A percentile compares a stretch with the other conserved stretches of the same genome.
Evolutionary conservation across 2,113 vertebrate species (phyloP).

Genomic region (Tautogolabrus adspersus): DNA sequence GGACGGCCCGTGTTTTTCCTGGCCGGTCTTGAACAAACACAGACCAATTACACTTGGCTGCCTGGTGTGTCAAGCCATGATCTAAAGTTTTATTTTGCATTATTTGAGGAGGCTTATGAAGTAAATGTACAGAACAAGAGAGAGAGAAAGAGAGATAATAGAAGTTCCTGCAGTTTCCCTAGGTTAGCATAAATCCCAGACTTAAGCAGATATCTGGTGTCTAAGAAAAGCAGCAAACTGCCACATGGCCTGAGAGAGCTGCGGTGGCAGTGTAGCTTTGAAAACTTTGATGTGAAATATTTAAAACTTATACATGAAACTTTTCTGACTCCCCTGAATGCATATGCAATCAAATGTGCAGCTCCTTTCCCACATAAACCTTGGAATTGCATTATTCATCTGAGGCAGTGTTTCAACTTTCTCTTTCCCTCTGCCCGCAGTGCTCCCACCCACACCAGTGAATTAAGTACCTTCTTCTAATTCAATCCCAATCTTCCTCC

Average conservation of each 20-base stretch:
- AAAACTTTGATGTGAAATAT: constrained; percentile 73
- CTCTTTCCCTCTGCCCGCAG: constrained; percentile 54
- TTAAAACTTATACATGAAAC: constrained; percentile 66
- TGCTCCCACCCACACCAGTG: constrained; percentile 63
- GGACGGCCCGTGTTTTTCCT: constrained; percentile 74
- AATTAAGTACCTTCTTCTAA: constrained; percentile 62
- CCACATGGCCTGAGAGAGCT: constrained; percentile 44
- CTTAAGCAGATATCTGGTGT: constrained; percentile 56
- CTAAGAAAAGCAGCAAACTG: constrained; percentile 45
- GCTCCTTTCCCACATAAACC: constrained; percentile 64
- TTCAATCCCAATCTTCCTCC: constrained; percentile 62
- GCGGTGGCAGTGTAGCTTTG: constrained; percentile 49
- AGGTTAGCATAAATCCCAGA: constrained; percentile 52
- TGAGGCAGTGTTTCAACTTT: constrained; percentile 70
- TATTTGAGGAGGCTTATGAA: constrained; percentile 65
- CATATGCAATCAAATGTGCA: constrained; percentile 64
- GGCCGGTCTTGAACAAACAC: constrained; percentile 76
- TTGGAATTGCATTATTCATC: constrained; percentile 80
- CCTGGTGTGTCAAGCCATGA: constrained; percentile 67
- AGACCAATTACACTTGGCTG: constrained; percentile 65
- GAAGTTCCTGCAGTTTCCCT: constrained; percentile 40
- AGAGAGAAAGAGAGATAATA: constrained; percentile 46
- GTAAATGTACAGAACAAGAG: constrained; percentile 57
- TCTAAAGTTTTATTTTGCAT: constrained; percentile 74
- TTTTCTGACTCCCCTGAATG: constrained; percentile 57